Evolutionary conservation across 2,113 vertebrate genomes (phyloP), one percentile per base, ranked within the genome.

Genomic region (Machaerirhynchus nigripectus): DNA sequence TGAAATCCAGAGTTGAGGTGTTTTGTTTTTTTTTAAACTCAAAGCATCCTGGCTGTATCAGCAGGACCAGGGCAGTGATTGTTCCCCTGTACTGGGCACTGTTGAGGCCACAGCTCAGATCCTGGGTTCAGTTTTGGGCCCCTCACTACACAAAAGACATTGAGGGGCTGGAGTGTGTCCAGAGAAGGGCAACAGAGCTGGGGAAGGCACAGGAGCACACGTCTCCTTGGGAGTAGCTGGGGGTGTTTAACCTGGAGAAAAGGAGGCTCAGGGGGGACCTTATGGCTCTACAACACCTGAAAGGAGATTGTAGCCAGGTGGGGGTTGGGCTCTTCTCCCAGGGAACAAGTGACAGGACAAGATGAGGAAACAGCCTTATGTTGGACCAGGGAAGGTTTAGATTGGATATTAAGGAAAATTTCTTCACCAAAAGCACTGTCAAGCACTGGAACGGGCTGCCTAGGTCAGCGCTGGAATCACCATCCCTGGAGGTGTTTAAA

Each of bases 281-380:
- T 6, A 47, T 23, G 0, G 0, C 21, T 59, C 30, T 28, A 8
- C 30, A 81, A 7, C 15, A 5, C n/a, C 63, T 53, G 24, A 52
- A 6, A n/a, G 23, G 13, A 16, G 10, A 24, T 2, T 28, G 13
- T 15, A 49, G n/a, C 22, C 9, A 47, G 27, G 7, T 11, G 49
- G 27, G 26, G 2, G 1, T 35, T 1, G 2, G 10, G 3, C 19
- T 53, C 17, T 65, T 37, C 52, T 55, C 7, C 8, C 37, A 10
- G 31, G 42, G 18, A 42, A 35, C 31, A 56, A 56, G 35, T 10
- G 8, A 50, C 4, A 52, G 4, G 28, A 78, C 2, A 17, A 30
- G 39, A n/a, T n/a, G n/a, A 53, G 23, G 47, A 53, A 47, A 31
- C 1, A 4, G 8, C 55, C 4, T 9, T 11, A 42, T 5, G 16